These are phyloP conservation scores for Hippopotamyrus pictus DNA, from an alignment of 2,797 vertebrate genomes.

Conservation along the genomic window DNA sequence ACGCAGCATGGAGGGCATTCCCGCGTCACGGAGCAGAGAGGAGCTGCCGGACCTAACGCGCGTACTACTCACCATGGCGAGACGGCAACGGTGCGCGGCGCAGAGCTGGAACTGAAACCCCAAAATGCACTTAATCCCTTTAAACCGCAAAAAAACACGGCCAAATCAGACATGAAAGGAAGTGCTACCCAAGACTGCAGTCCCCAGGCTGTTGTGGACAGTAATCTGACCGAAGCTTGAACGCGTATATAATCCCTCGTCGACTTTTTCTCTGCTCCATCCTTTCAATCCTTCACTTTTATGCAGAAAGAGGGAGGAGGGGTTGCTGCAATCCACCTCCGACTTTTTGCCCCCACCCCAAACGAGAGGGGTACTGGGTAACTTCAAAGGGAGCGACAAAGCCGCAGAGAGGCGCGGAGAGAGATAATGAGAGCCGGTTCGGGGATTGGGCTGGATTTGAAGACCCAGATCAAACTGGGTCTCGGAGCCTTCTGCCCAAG, in stretches of 20 bases:
- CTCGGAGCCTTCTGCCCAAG: conserved; percentile 12
- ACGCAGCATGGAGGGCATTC: background rate
- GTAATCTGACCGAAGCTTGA: background rate
- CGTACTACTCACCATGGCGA: background rate
- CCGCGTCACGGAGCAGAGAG: background rate
- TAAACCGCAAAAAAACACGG: background rate
- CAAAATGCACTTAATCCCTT: background rate
- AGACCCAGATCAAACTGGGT: conserved; percentile 32
- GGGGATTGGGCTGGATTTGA: conserved; percentile 18
- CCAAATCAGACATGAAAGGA: background rate
- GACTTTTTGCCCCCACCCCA: background rate
- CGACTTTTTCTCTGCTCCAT: background rate
- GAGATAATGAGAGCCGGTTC: conserved; percentile 33
- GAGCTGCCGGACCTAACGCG: background rate
- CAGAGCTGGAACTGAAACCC: background rate
- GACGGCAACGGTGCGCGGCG: background rate
- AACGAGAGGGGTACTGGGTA: background rate
- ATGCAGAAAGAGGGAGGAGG: background rate
- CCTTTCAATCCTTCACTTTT: background rate
- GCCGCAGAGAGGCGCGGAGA: background rate
- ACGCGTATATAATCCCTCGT: background rate
- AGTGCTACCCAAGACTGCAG: background rate
- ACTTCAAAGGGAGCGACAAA: conserved; percentile 5
- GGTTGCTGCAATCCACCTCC: background rate
- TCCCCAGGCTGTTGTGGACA: background rate